Evolutionary conservation across 2,888 invertebrate species (phyloP).

Genomic region (Diarsia dahlii): DNA sequence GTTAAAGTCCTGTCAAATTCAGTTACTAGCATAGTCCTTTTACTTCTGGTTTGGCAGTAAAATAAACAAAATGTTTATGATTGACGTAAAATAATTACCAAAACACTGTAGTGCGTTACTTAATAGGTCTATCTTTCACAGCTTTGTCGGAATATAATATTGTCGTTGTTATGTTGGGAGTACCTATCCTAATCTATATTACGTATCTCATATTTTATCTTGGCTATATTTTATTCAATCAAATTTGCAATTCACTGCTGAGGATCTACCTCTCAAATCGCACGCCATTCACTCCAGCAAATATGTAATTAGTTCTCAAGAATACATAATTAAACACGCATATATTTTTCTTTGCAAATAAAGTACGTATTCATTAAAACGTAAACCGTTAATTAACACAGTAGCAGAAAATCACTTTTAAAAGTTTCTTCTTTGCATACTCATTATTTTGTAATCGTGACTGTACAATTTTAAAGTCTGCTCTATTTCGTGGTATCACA

Average conservation of each 20-base stretch:
- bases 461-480: not conserved
- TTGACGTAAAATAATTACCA: not conserved
- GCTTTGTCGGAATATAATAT: not conserved
- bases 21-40: not conserved
- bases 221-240: too few species aligned
- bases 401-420: too few species aligned
- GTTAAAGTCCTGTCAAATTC: not conserved
- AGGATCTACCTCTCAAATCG: not conserved
- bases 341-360: too few species aligned
- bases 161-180: not conserved
- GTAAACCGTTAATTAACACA: too few species aligned
- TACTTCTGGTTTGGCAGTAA: not conserved
- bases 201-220: not conserved
- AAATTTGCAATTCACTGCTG: not conserved
- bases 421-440: too few species aligned
- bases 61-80: not conserved
- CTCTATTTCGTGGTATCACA: slow-evolving; percentile 1
- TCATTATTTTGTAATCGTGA: too few species aligned
- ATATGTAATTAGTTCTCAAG: too few species aligned
- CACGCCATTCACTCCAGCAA: not conserved
- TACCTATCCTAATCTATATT: not conserved
- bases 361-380: too few species aligned
- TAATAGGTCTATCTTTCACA: not conserved
- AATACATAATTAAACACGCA: too few species aligned
- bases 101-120: not conserved